Percentiles rank a stretch among this genome's conserved stretches.
Evolutionary conservation across 2,797 vertebrate genomes (phyloP).

Genomic region (Columba guinea): DNA sequence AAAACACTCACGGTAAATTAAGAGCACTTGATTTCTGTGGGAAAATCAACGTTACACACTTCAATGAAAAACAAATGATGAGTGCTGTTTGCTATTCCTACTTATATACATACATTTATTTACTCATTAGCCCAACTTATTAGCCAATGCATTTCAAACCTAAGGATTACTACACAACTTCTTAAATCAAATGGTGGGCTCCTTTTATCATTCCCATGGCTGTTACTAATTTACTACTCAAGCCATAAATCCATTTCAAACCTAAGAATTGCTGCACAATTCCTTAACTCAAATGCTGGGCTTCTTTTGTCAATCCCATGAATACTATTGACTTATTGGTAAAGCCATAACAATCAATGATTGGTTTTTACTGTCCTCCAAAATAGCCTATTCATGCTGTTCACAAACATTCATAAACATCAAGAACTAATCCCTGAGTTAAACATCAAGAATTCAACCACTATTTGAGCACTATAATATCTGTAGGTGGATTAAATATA

Average conservation of each 20-base stretch:
- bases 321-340: background rate
- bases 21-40: background rate
- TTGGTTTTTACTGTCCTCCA: background rate
- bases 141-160: background rate
- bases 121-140: background rate
- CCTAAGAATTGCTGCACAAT: background rate
- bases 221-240: background rate
- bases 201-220: background rate
- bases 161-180: background rate
- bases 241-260: background rate
- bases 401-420: background rate
- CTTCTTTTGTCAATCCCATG: background rate
- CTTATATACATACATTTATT: background rate
- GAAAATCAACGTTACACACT: background rate
- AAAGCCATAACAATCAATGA: background rate
- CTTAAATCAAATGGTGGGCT: background rate
- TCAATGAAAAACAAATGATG: background rate
- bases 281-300: background rate
- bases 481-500: background rate
- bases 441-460: background rate
- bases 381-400: background rate
- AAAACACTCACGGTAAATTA: background rate
- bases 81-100: background rate
- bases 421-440: background rate
- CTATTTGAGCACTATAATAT: background rate